A percentile compares a stretch with the other conserved stretches of the same genome.
Conservation (phyloP, 2,888 invertebrate genomes). For the Nephrocerus scutellatus region DNA sequence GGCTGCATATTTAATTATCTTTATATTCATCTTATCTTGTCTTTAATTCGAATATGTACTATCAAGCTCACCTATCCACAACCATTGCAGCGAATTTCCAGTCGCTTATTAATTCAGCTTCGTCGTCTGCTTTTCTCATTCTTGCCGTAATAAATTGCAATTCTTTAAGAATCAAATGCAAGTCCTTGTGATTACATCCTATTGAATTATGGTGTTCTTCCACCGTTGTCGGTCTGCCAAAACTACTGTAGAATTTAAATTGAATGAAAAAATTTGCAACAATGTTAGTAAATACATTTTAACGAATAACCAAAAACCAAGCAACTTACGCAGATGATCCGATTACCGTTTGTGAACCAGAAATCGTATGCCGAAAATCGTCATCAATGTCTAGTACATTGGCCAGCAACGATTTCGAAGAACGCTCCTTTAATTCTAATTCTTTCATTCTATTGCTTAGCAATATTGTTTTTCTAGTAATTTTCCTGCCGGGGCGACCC, state of each 20-base stretch:
- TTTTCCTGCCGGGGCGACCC: constrained; percentile 92
- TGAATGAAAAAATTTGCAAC: too few relatives aligned
- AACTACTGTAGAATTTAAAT: constrained; percentile 48
- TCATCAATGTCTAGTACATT: constrained; percentile 95
- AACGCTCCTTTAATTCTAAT: constrained; percentile 86
- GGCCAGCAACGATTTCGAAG: constrained; percentile 87
- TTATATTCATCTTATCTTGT: too few relatives aligned
- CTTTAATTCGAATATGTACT: too few relatives aligned
- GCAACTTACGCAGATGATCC: constrained; percentile 58
- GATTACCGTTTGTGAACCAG: constrained; percentile 53
- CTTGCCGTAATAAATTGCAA: constrained; percentile 90
- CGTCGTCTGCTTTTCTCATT: constrained; percentile 91
- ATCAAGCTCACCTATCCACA: constrained; percentile 81
- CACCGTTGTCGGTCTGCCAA: constrained; percentile 71
- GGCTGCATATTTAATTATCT: too few relatives aligned
- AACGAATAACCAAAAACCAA: too few relatives aligned
- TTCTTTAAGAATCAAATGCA: constrained; percentile 85
- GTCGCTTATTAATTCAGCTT: constrained; percentile 87
- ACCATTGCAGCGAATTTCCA: constrained; percentile 99
- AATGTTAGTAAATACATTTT: too few relatives aligned
- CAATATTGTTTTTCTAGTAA: constrained; percentile 81
- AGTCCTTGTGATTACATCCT: constrained; percentile 72
- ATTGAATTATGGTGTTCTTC: constrained; percentile 59
- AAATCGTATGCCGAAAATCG: constrained; percentile 74
- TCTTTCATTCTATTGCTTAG: constrained; percentile 89